Conservation (phyloP, 2,888 invertebrate genomes). For the Drosophila cracens region DNA sequence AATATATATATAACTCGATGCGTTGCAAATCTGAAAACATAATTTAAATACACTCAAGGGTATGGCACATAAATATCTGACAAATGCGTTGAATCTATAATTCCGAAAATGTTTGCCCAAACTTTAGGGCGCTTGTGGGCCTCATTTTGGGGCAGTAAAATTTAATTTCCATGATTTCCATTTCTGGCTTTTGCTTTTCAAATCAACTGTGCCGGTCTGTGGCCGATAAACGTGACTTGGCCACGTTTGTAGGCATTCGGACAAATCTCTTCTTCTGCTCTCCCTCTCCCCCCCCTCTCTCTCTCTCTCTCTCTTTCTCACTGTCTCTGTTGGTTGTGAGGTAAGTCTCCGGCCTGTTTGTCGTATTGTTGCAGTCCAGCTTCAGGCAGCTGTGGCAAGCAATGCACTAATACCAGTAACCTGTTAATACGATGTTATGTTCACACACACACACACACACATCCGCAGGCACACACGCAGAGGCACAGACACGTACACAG, state of each 20-base stretch:
- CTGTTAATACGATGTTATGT: conserved; percentile 1
- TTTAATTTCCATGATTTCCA: conserved; percentile 29
- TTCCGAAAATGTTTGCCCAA: conserved; percentile 6
- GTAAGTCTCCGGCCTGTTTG: conserved; percentile 26
- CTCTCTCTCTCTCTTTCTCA: background rate
- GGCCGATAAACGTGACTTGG: conserved; percentile 73
- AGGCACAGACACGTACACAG: conserved; percentile 31
- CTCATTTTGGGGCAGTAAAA: conserved; percentile 9
- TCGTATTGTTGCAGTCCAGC: conserved; percentile 50
- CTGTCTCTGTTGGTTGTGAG: conserved; percentile 13
- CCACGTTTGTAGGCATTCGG: conserved; percentile 59
- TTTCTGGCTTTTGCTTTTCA: background rate
- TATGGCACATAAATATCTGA: background rate
- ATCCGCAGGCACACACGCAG: background rate
- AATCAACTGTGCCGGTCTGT: conserved; percentile 48
- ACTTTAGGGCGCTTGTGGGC: background rate
- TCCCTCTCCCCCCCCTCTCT: background rate
- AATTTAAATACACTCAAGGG: background rate
- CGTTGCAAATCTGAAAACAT: background rate
- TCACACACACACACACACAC: background rate
- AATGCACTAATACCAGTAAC: conserved; percentile 50
- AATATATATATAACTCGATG: background rate
- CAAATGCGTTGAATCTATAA: conserved; percentile 15
- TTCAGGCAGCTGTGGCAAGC: conserved; percentile 45
- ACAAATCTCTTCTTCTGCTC: background rate